phyloP scores from a whole-genome alignment of 2,797 vertebrate genomes.

The Sorex maritimensis region DNA sequence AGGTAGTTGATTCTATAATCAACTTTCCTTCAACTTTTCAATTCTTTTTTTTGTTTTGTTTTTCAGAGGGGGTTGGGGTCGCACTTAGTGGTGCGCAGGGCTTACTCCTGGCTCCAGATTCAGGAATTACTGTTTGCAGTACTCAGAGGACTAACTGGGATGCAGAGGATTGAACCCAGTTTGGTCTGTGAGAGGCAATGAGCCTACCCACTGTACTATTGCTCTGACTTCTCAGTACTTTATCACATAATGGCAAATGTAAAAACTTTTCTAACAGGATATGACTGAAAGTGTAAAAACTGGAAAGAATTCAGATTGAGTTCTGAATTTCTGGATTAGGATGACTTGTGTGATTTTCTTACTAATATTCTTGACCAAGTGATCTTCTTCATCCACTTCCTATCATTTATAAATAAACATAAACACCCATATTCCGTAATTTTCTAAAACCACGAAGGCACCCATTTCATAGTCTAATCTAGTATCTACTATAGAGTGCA shows the following conservation, averaged over 20 bases:
- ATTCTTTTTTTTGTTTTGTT: background rate
- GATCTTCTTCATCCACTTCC: background rate
- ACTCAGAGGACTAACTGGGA: too few relatives aligned
- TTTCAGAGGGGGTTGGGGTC: too few relatives aligned
- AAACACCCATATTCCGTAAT: too few relatives aligned
- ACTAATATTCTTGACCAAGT: background rate
- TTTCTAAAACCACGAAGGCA: too few relatives aligned
- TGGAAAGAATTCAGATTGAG: slow-evolving; percentile 10
- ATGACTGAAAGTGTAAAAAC: background rate
- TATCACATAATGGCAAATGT: too few relatives aligned
- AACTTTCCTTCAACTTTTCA: background rate
- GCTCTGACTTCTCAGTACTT: too few relatives aligned
- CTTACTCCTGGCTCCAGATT: too few relatives aligned
- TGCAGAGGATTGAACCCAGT: too few relatives aligned
- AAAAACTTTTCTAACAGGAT: background rate
- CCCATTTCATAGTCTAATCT: background rate
- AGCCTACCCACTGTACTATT: too few relatives aligned
- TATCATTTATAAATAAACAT: background rate
- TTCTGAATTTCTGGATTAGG: background rate
- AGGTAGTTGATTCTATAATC: background rate
- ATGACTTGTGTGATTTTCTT: background rate
- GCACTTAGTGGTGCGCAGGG: too few relatives aligned
- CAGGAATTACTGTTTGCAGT: too few relatives aligned
- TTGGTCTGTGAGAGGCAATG: too few relatives aligned
- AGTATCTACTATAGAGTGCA: background rate